Evolutionary conservation across 2,113 vertebrate species (phyloP).

Genomic region (Calyptomena viridis): DNA sequence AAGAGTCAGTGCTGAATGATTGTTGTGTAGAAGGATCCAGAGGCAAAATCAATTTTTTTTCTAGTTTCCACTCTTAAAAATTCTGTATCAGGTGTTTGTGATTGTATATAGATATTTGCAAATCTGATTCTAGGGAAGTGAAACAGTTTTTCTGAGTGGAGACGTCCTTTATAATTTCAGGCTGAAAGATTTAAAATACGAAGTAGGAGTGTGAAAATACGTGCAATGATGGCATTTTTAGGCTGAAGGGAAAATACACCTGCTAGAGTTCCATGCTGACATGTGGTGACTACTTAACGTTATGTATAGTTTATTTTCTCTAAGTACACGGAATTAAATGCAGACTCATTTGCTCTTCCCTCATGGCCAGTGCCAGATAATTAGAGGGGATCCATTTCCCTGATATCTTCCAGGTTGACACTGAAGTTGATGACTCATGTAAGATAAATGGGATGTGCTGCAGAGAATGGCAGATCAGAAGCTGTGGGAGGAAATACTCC

Average conservation of each 20-base stretch:
- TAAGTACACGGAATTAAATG: neutral
- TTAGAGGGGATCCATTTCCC: neutral
- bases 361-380: neutral
- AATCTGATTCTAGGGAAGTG: neutral
- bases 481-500: neutral
- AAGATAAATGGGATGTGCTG: neutral
- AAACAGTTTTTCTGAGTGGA: neutral
- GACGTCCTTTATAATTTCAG: neutral
- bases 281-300: neutral
- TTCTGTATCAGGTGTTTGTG: neutral
- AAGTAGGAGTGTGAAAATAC: neutral
- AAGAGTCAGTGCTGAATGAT: neutral
- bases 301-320: neutral
- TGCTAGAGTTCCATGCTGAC: neutral
- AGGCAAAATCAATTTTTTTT: neutral
- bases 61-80: neutral
- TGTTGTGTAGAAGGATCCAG: neutral
- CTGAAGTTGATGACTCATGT: neutral
- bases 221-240: neutral
- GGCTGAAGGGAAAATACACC: neutral
- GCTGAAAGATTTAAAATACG: neutral
- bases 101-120: neutral
- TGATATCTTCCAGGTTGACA: neutral
- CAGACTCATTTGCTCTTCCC: neutral
- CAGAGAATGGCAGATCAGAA: constrained; percentile 12